Evolutionary conservation across 2,797 vertebrate genomes (phyloP).

Genomic region (Pelobates cultripes): DNA sequence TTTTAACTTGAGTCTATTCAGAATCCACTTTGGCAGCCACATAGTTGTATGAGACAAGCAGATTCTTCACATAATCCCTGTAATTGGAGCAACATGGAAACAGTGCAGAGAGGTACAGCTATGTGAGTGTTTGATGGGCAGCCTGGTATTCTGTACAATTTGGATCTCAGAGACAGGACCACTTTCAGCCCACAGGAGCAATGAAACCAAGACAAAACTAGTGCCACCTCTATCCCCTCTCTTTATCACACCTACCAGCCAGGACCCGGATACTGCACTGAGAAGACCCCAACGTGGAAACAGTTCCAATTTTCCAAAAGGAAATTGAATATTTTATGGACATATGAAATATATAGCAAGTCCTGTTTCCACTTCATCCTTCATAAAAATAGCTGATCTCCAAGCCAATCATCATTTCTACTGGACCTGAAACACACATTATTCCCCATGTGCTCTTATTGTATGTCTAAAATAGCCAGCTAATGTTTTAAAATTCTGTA

Average conservation of each 20-base stretch:
- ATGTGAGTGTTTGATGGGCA: constrained; percentile 15
- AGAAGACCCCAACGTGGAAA: neutral
- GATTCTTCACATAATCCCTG: constrained; percentile 47
- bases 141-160: neutral
- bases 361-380: neutral
- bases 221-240: neutral
- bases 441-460: neutral
- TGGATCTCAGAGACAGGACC: neutral
- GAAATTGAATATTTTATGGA: constrained; percentile 28
- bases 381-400: neutral
- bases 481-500: no score
- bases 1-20: constrained; percentile 17
- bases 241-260: neutral
- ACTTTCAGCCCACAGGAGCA: neutral
- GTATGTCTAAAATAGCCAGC: neutral
- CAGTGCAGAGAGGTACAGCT: neutral
- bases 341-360: neutral
- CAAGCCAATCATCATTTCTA: neutral
- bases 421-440: neutral
- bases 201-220: neutral
- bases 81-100: constrained; percentile 51
- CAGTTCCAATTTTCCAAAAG: constrained; percentile 9
- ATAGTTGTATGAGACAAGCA: constrained; percentile 18
- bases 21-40: constrained; percentile 31
- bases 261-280: neutral